Base-by-base conservation (phyloP, 2,797 vertebrate genomes). In the Sebastes matsubarae region DNA sequence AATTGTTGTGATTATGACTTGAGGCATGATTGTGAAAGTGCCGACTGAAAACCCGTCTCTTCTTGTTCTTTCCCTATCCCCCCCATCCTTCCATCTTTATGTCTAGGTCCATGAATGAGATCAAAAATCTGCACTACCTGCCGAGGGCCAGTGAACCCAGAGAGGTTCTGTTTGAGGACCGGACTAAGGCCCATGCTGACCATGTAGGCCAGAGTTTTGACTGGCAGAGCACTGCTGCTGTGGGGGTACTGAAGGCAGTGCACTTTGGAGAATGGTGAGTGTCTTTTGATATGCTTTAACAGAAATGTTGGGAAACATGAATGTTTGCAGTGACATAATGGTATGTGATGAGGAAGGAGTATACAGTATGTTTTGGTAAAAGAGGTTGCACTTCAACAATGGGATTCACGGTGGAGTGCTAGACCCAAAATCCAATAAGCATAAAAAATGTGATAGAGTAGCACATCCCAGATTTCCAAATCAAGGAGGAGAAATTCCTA, bases 201-300 rank as follows among this genome's bases (percentile, higher is more conserved):
- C 98, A 99, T 0, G 98, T 99, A 29, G 99, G 99, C 14, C 99
- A 99, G 88, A 99, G 98, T 73, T 99, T 99, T 81, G 98, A 99
- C 95, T 99, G 99, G 98, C 97, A 99, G 96, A 99, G 98, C 92
- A 99, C 99, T 0, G 99, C 98, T n/a, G 99, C 99, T 25, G 99
- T 99, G 0, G 99, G 99, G 0, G 98, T 99, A 10, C 95, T 99
- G 88, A 99, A 99, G 94, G 99, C 99, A 5, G 98, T 99, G 68
- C 98, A 97, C 92, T 99, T 99, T 67, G 97, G 98, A 94, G 97
- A 99, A 93, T 97, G 97, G 98, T 99, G 83, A 93, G 66, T 8
- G 32, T 13, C 25, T 52, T 46, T 46, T 46, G 16, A 46, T 46
- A 46, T 46, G 42, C 42, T 46, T 18, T 25, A 5, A n/a, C 12